Base-by-base conservation (phyloP, 2,888 invertebrate species). In the Apoda limacodes region DNA sequence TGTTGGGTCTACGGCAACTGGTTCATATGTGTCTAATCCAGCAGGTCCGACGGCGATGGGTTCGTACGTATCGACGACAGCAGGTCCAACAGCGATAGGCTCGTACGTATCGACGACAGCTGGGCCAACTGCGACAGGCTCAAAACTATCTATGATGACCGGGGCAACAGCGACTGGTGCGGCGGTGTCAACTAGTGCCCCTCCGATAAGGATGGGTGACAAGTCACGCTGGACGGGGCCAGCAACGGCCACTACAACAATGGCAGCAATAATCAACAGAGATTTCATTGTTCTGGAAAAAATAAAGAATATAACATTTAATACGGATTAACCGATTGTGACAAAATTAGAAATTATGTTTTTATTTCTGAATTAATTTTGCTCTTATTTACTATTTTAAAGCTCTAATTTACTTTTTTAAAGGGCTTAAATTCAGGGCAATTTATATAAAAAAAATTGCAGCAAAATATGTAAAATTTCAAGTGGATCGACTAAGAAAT, bases 261-360 rank as follows among this genome's bases (percentile, higher is more conserved):
- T 32, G 29, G 52, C 43, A 28, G 57, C 55, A 26, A 52, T 46
- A 25, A 58, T 45, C 32, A 60, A 37, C 44, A 60, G 44, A 35
- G 42, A 48, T 30, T 55, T 53, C 60, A 60, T 60, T 23, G 35
- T n/a, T n/a, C n/a, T n/a, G n/a, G n/a, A n/a, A n/a, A n/a, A n/a
- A n/a, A n/a, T n/a, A n/a, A n/a, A n/a, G n/a, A n/a, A n/a, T n/a
- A n/a, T n/a, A n/a, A n/a, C n/a, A n/a, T n/a, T n/a, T n/a, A n/a
- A n/a, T n/a, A n/a, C n/a, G n/a, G n/a, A n/a, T n/a, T n/a, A n/a
- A n/a, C n/a, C n/a, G n/a, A n/a, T n/a, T n/a, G n/a, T n/a, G n/a
- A n/a, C n/a, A n/a, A n/a, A n/a, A n/a, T n/a, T n/a, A n/a, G n/a
- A n/a, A n/a, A n/a, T n/a, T n/a, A n/a, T n/a, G n/a, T n/a, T n/a